These are phyloP conservation scores for Tethya wilhelma DNA, from an alignment of 37 sponge, comb jelly and placozoan genomes.

Conservation along the genomic window DNA sequence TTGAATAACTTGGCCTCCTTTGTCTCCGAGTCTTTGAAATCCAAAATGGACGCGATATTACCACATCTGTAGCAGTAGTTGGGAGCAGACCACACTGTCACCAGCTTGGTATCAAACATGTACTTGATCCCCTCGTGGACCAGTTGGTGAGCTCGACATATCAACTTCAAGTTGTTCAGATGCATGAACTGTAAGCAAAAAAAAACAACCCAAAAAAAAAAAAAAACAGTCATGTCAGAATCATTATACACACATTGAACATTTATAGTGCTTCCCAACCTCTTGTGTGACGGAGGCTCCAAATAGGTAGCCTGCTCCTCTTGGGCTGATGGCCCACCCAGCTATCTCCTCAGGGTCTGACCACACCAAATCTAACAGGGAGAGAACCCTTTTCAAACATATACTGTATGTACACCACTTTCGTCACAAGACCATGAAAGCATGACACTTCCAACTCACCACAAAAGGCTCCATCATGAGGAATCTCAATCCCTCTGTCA, in stretches of 20 bases:
- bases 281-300: slow-evolving; percentile 91
- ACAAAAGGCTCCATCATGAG: slow-evolving; percentile 98
- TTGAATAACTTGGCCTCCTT: slow-evolving; percentile 88
- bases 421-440: not conserved
- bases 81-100: slow-evolving; percentile 99
- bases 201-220: too few relatives aligned
- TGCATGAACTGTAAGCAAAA: slow-evolving; percentile 96
- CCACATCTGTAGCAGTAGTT: slow-evolving; percentile 99
- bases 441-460: slow-evolving; percentile 30
- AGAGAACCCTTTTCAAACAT: not conserved
- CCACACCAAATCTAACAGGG: slow-evolving; percentile 90
- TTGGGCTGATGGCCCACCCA: slow-evolving; percentile 97
- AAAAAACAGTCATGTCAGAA: too few relatives aligned
- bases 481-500: slow-evolving; percentile 95
- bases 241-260: not conserved
- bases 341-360: slow-evolving; percentile 99
- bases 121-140: slow-evolving; percentile 99
- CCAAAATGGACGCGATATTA: slow-evolving; percentile 95
- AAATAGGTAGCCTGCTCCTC: slow-evolving; percentile 99
- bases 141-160: slow-evolving; percentile 98
- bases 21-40: slow-evolving; percentile 46
- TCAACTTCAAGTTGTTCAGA: slow-evolving; percentile 89
- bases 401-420: slow-evolving; percentile 8
- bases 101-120: slow-evolving; percentile 96
- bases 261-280: slow-evolving; percentile 45